Base-by-base conservation (phyloP, 2,888 invertebrate genomes). In the Scaptomyza cyrtandrae region DNA sequence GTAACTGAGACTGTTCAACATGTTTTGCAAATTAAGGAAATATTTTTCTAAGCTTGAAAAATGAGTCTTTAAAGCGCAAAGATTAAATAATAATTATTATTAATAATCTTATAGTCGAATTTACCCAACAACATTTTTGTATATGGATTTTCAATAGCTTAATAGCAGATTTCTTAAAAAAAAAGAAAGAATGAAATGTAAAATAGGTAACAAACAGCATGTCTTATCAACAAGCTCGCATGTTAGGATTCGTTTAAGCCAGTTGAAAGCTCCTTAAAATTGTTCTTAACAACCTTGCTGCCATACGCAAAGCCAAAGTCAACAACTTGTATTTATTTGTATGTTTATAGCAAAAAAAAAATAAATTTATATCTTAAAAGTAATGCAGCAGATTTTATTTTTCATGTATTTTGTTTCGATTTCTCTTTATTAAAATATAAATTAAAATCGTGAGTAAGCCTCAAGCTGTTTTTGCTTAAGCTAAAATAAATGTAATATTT, bases 241-340 rank as follows among this genome's bases (percentile, higher is more conserved):
- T 33, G 50, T 62, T 31, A 45, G 31, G 50, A 37, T 50, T 50
- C 29, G 37, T 24, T 16, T 35, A 49, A 49, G 35, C n/a, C 24
- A 19, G n/a, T 37, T 27, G 37, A 14, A 37, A 50, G 63, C 49
- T 10, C 10, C n/a, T 49, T 35, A 29, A 52, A 63, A 63, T 64
- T 45, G 52, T 27, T 39, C 46, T 52, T n/a, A n/a, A 16, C 16
- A 13, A 6, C n/a, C n/a, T 56, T 27, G 14, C 33, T 9, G 0
- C 1, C n/a, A 5, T 14, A 43, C 11, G 2, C 27, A 45, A 43
- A 16, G 27, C 31, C 39, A n/a, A 33, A 45, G 14, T 46, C 14
- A 61, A 49, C 14, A 35, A 48, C 61, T 43, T 59, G 33, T 61
- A 16, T 45, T 14, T 41, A 24, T 13, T 6, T 27, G 9, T 27